phyloP scores from a whole-genome alignment of 2,888 invertebrate genomes.

The Dynastes grantii region DNA sequence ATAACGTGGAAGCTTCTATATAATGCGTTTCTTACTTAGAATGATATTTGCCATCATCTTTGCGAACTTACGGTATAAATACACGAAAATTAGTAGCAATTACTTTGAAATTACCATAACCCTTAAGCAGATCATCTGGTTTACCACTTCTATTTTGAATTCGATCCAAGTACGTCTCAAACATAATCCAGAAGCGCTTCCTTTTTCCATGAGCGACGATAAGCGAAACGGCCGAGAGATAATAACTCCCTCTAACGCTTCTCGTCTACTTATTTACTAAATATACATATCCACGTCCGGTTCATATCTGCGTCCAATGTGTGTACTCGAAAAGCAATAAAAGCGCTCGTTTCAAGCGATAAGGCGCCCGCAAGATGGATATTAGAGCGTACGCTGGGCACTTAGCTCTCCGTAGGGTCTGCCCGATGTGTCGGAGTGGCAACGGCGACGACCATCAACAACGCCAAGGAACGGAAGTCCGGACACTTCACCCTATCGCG shows the following conservation, averaged over 20 bases:
- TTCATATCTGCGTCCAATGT: too few relatives aligned
- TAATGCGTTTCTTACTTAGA: too few relatives aligned
- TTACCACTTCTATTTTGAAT: not conserved
- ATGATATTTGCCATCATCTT: too few relatives aligned
- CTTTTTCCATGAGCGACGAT: conserved; percentile 9
- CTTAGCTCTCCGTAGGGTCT: conserved; percentile 3
- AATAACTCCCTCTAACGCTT: not conserved
- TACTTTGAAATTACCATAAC: too few relatives aligned
- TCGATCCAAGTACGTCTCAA: conserved; percentile 3
- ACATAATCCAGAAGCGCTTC: conserved; percentile 2
- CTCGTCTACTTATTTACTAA: conserved; percentile 1
- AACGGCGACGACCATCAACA: not conserved
- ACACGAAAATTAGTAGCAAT: too few relatives aligned
- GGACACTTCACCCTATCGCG: not conserved
- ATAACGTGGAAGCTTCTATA: too few relatives aligned
- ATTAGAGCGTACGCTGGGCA: not conserved
- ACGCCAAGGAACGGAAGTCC: not conserved
- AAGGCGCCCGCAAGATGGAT: conserved; percentile 18
- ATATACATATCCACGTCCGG: conserved; percentile 1
- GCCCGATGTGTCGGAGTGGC: conserved; percentile 6
- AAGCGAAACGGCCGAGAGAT: conserved; percentile 2
- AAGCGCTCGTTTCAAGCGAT: conserved; percentile 11
- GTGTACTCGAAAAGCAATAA: conserved; percentile 21
- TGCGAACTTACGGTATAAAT: too few relatives aligned
- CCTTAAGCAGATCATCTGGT: too few relatives aligned